Evolutionary conservation across 1,140 invertebrate species (phyloP), one percentile per base, ranked within the genome.

Genomic region (Aphidius ervi): DNA sequence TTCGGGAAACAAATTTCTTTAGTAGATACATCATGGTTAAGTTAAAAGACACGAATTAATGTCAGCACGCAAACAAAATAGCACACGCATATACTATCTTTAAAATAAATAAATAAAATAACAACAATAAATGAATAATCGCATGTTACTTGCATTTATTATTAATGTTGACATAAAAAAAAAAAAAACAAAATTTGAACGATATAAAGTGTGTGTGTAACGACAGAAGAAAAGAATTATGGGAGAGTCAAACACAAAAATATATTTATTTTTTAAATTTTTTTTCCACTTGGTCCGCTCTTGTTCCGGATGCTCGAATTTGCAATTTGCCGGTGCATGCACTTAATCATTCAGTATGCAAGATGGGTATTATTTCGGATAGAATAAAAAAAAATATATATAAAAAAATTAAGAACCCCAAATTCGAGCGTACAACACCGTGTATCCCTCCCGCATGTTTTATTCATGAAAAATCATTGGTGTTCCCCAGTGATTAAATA

Each of bases 261-360:
- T 8, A 52, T 41, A 54, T 54, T 54, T 54, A 40, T 41, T 54
- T 37, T 40, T 40, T 9, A 54, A n/a, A 2, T 23, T 23, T 23
- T 31, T 3, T 31, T 31, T 31, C 23, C 23, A 31, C 23, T 31
- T 31, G 23, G 23, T 31, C 41, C 45, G n/a, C 5, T 46, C 6
- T 31, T 46, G 52, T 59, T 59, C 41, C 31, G 52, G 45, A 23
- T 43, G 52, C 58, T 23, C 54, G 58, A 55, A 43, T 54, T 49
- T 23, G 52, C 58, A 60, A 60, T 60, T 60, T 60, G 52, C 45
- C 41, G 45, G 41, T 55, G 58, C 58, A 60, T 60, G 58, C 58
- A 55, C 50, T 54, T 60, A 60, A 59, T 59, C 37, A 60, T 60
- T 52, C 16, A 6, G n/a, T 41, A 41, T 41, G n/a, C 41, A 37